phyloP scores from a whole-genome alignment of 1,140 invertebrate genomes.

The Fopius arisanus region DNA sequence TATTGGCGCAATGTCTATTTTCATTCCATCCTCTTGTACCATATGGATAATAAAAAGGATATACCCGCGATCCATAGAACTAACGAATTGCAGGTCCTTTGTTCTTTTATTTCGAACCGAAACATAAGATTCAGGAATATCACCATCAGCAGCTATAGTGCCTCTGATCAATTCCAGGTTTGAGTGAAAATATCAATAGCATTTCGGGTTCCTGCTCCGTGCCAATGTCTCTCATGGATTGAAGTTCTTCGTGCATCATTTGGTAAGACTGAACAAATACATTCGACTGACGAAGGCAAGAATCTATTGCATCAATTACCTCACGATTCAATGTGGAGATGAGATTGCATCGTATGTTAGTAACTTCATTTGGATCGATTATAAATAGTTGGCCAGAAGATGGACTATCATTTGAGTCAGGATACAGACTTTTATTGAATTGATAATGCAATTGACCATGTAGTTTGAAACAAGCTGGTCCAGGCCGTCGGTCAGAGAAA shows the following conservation, averaged over 20 bases:
- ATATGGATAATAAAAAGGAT: constrained; percentile 26
- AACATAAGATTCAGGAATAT: not conserved
- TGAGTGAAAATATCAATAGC: too few species aligned
- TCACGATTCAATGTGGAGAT: not conserved
- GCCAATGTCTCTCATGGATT: too few species aligned
- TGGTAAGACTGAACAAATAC: constrained; percentile 5
- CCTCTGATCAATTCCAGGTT: not conserved
- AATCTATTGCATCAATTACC: not conserved
- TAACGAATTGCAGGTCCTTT: not conserved
- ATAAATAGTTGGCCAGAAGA: constrained; percentile 25
- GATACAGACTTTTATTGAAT: constrained; percentile 6
- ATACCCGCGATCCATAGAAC: constrained; percentile 3
- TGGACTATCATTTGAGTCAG: not conserved
- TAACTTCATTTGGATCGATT: constrained; percentile 7
- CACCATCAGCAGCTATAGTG: not conserved
- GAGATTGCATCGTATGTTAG: not conserved
- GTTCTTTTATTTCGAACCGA: not conserved
- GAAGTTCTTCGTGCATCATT: constrained; percentile 16
- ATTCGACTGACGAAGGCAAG: constrained; percentile 6
- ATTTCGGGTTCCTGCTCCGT: too few species aligned
- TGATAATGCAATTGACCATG: not conserved
- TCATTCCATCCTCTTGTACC: constrained; percentile 25
- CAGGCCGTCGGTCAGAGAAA: not conserved
- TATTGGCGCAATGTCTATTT: constrained; percentile 23
- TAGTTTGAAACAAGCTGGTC: not conserved